phyloP scores from a whole-genome alignment of 2,797 vertebrate genomes.

The Masticophis lateralis region DNA sequence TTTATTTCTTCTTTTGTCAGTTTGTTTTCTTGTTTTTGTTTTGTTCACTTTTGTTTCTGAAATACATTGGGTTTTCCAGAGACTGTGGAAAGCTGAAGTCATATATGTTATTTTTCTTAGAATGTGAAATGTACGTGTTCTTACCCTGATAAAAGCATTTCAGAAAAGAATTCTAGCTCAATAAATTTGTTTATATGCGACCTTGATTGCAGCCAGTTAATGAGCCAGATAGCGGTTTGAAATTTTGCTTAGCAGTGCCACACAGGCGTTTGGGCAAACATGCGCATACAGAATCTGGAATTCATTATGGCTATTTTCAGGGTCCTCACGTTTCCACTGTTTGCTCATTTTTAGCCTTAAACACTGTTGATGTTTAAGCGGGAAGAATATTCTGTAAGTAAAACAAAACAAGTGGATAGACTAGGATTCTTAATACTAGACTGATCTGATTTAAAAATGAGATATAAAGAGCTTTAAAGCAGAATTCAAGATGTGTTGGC shows the following conservation, averaged over 20 bases:
- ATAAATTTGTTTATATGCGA: not conserved
- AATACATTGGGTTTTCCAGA: not conserved
- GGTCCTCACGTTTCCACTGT: constrained; percentile 39
- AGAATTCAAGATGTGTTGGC: constrained; percentile 1
- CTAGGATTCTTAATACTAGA: constrained; percentile 41
- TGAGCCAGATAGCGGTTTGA: constrained; percentile 12
- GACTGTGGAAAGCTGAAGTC: not conserved
- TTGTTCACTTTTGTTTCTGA: not conserved
- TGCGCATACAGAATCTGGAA: constrained; percentile 54
- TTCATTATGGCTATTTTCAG: constrained; percentile 55
- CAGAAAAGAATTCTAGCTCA: not conserved
- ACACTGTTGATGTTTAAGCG: constrained; percentile 57
- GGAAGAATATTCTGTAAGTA: constrained; percentile 45
- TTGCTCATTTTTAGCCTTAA: constrained; percentile 63
- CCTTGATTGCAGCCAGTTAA: constrained; percentile 12
- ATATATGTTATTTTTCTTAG: not conserved
- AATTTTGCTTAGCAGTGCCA: constrained; percentile 53
- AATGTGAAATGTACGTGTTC: not conserved
- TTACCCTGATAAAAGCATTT: not conserved
- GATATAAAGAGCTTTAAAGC: constrained; percentile 24
- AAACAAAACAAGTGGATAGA: constrained; percentile 50
- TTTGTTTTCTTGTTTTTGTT: not conserved
- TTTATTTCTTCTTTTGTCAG: not conserved
- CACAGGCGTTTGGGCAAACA: constrained; percentile 26
- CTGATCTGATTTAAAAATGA: constrained; percentile 31